These are phyloP conservation scores for Pempheris klunzingeri DNA, from an alignment of 2,797 vertebrate genomes.

Conservation along the genomic window DNA sequence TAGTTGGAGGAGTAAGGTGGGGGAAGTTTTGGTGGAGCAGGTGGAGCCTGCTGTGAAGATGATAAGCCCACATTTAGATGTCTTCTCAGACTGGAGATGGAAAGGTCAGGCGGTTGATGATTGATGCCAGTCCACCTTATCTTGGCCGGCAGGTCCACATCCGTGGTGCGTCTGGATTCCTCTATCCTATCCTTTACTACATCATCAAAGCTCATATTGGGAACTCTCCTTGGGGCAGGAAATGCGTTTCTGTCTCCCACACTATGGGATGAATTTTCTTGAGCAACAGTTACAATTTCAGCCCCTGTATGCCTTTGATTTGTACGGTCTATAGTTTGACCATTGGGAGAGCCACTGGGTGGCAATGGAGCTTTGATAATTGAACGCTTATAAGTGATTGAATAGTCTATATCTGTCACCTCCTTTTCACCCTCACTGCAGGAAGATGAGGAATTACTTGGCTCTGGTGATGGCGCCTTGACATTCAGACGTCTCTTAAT, in stretches of 20 bases:
- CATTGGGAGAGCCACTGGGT: constrained; percentile 24
- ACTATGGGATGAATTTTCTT: not conserved
- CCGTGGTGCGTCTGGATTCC: constrained; percentile 8
- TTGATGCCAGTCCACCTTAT: constrained; percentile 58
- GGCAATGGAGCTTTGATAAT: constrained; percentile 60
- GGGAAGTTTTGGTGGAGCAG: constrained; percentile 14
- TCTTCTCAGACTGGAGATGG: constrained; percentile 25
- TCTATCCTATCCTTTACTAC: constrained; percentile 27
- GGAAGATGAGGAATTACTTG: constrained; percentile 42
- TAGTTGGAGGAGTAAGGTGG: constrained; percentile 5
- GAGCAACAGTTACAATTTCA: constrained; percentile 4
- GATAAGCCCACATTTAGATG: not conserved
- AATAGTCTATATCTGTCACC: constrained; percentile 42
- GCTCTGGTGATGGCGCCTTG: constrained; percentile 49
- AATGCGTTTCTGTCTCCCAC: constrained; percentile 7
- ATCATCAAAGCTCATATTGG: constrained; percentile 39
- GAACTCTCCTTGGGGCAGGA: constrained; percentile 13
- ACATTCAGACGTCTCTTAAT: constrained; percentile 55
- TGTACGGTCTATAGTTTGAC: not conserved
- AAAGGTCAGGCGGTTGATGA: constrained; percentile 33
- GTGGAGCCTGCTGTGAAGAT: constrained; percentile 7
- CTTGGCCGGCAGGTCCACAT: constrained; percentile 40
- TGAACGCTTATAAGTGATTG: constrained; percentile 63
- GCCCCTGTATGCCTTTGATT: not conserved
- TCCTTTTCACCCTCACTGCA: constrained; percentile 51